A percentile compares a stretch with the other conserved stretches of the same genome.
These are phyloP conservation scores for Acyrthosiphon pisum DNA, from an alignment of 1,140 invertebrate genomes.

Conservation along the genomic window DNA sequence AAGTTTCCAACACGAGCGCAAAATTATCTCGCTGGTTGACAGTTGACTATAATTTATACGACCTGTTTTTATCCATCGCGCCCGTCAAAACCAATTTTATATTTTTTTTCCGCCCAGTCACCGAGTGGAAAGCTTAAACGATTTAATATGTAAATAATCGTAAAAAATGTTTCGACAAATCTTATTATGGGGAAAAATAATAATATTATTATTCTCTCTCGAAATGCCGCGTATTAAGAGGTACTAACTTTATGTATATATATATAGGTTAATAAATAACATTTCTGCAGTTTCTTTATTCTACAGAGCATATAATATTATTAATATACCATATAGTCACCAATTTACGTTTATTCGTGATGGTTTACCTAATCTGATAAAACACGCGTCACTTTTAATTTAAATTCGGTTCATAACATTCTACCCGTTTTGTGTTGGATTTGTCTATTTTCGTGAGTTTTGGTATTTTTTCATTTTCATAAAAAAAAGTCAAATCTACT, in stretches of 20 bases:
- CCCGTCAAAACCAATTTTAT: not conserved
- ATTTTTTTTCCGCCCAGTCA: not conserved
- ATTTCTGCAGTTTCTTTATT: not conserved
- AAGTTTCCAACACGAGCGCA: not conserved
- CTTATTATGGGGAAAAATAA: not conserved
- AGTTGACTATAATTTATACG: not conserved
- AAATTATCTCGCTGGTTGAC: not conserved
- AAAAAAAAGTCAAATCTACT: not conserved
- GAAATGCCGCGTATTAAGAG: not conserved
- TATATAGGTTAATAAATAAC: not conserved
- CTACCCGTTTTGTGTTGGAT: not conserved
- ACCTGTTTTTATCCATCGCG: not conserved
- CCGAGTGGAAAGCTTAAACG: not conserved
- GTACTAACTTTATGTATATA: not conserved
- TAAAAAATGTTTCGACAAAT: not conserved
- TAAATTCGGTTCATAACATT: not conserved
- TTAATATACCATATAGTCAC: not conserved
- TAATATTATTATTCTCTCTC: not conserved
- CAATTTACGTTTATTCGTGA: not conserved
- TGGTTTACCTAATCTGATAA: not conserved
- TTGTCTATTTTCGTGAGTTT: not conserved
- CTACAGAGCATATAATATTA: not conserved
- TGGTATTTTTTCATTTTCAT: not conserved
- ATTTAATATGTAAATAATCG: not conserved
- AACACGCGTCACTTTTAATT: not conserved